phyloP scores from a whole-genome alignment of 2,888 invertebrate species.

The Mayetiola destructor region DNA sequence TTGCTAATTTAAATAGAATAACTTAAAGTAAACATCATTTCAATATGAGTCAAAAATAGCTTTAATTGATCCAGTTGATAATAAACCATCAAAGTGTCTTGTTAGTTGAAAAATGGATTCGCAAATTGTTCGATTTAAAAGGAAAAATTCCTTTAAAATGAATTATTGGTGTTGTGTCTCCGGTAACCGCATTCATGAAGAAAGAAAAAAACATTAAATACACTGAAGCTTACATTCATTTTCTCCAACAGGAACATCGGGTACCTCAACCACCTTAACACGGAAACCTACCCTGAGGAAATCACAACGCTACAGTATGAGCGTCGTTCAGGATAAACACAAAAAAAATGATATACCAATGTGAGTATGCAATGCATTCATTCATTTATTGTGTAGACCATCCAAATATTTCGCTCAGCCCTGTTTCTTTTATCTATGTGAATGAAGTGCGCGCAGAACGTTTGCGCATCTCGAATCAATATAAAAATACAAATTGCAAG shows the following conservation, averaged over 20 bases:
- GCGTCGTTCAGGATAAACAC: neutral
- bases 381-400: neutral
- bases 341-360: neutral
- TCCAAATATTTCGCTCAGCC: neutral
- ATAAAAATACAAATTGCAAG: neutral
- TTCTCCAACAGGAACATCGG: neutral
- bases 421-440: neutral
- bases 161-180: no score
- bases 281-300: neutral
- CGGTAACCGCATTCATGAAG: no score
- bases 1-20: neutral
- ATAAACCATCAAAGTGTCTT: no score
- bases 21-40: neutral
- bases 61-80: neutral
- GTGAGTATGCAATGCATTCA: neutral
- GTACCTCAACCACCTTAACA: neutral
- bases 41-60: neutral
- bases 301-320: neutral
- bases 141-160: no score
- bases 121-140: no score
- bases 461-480: slow-evolving; percentile 7
- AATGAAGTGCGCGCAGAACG: neutral
- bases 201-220: no score
- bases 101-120: no score
- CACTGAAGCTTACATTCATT: no score